A percentile compares a stretch with the other conserved stretches of the same genome.
These are phyloP conservation scores for Tautogolabrus adspersus DNA, from an alignment of 2,113 vertebrate species.

Conservation along the genomic window DNA sequence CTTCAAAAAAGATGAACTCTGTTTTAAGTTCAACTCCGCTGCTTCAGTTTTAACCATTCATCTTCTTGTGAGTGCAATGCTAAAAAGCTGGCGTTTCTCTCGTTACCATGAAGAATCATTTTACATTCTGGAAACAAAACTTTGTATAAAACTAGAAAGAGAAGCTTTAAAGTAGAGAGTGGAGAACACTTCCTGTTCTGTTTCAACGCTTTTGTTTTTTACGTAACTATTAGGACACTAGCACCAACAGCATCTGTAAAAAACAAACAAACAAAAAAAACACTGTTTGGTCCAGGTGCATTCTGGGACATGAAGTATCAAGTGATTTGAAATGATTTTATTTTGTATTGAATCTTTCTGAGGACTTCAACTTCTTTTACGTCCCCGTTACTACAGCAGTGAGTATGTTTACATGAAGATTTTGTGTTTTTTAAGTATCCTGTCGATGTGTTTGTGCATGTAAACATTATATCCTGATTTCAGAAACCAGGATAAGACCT, in stretches of 20 bases:
- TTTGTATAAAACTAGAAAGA: neutral
- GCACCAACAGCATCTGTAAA: too few species aligned
- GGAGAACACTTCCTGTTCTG: conserved; percentile 1
- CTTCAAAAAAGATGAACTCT: neutral
- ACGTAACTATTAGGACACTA: too few species aligned
- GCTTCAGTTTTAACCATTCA: too few species aligned
- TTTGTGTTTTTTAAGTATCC: too few species aligned
- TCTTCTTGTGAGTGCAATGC: neutral
- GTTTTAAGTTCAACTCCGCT: too few species aligned
- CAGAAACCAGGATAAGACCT: too few species aligned
- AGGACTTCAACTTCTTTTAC: neutral
- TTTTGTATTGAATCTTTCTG: neutral
- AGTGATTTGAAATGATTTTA: neutral
- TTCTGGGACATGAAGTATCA: neutral
- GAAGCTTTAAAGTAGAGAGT: neutral
- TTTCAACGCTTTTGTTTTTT: too few species aligned
- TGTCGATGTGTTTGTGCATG: too few species aligned
- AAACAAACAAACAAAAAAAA: neutral
- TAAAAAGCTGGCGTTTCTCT: neutral
- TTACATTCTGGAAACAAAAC: conserved; percentile 7
- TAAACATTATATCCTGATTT: too few species aligned
- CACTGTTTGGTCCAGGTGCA: neutral
- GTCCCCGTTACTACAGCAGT: too few species aligned
- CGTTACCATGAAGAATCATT: neutral
- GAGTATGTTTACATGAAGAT: too few species aligned